These are phyloP conservation scores for Himalopsyche anomala DNA, from an alignment of 2,888 invertebrate species.

Conservation along the genomic window DNA sequence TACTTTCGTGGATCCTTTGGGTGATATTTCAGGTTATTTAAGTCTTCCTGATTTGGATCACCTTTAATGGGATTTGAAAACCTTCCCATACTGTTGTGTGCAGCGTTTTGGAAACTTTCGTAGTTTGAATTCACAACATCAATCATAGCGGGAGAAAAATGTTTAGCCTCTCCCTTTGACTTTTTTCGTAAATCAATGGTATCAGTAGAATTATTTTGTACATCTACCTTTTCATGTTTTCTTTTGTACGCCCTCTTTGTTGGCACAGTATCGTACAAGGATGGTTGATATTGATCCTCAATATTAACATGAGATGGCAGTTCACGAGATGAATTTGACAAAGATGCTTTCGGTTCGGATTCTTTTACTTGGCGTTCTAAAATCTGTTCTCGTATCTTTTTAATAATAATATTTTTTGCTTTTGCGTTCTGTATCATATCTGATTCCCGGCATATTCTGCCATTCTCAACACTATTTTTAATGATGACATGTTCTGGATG, in stretches of 20 bases:
- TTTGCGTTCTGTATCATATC: conserved; percentile 67
- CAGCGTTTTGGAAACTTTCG: background rate
- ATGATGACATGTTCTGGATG: background rate
- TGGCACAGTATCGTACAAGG: background rate
- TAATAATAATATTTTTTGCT: conserved; percentile 75
- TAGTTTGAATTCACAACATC: conserved; percentile 39
- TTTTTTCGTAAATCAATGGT: conserved; percentile 53
- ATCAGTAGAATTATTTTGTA: background rate
- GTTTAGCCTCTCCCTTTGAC: conserved; percentile 55
- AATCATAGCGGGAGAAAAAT: conserved; percentile 48
- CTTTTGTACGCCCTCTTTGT: background rate
- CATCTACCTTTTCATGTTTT: background rate
- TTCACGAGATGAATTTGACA: background rate
- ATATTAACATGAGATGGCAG: background rate
- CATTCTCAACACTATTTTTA: background rate
- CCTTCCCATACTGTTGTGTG: background rate
- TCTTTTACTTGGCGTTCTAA: conserved; percentile 76
- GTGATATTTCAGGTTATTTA: background rate
- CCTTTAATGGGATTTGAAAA: background rate
- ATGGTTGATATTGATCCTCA: background rate
- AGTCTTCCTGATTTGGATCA: background rate
- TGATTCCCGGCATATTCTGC: conserved; percentile 15
- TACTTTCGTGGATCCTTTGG: background rate
- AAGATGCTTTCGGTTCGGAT: conserved; percentile 44
- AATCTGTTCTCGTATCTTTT: conserved; percentile 76